Evolutionary conservation across 37 sponge, comb jelly and placozoan species (phyloP), one percentile per base, ranked within the genome.

Genomic region (Axinella damicornis): DNA sequence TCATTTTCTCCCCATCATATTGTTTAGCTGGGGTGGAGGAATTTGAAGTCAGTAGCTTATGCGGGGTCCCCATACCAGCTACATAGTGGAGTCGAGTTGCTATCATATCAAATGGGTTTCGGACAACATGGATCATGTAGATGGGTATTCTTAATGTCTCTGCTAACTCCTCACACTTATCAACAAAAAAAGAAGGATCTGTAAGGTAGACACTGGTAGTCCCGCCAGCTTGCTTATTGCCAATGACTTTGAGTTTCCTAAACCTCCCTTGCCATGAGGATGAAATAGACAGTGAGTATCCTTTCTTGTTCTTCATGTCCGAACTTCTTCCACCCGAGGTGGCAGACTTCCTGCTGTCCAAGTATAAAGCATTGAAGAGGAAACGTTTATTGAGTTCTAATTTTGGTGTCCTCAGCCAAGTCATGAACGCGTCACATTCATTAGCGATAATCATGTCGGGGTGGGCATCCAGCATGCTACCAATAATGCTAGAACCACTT

Each of bases 401-500:
- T 46, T 33, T 22, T 27, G 1, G 19, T 0, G 4, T 2, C 0
- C n/a, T 9, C 11, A 57, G 17, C 24, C 56, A 31, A 32, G 36
- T 82, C 59, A 59, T 32, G 67, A 85, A 85, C 21, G 78, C 64
- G 59, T 57, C 68, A 34, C 78, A 85, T 28, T 89, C 90, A 58
- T 89, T 65, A 4, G 90, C 77, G 11, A 89, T 89, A 25, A 83
- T 75, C 19, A 83, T 52, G 55, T 83, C 69, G n/a, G 90, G 90
- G 58, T 89, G 90, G 33, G 90, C 90, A 54, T 89, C 90, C 65
- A 89, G 32, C 22, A 89, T 40, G 58, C 84, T 76, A 19, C 76
- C 90, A 37, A 89, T 61, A 24, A 89, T 78, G 52, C 90, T 89
- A 67, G 83, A 84, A 0, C 90, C 79, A 77, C 90, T 89, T 38